phyloP scores from a whole-genome alignment of 2,113 vertebrate genomes.

The Caranx melampygus region DNA sequence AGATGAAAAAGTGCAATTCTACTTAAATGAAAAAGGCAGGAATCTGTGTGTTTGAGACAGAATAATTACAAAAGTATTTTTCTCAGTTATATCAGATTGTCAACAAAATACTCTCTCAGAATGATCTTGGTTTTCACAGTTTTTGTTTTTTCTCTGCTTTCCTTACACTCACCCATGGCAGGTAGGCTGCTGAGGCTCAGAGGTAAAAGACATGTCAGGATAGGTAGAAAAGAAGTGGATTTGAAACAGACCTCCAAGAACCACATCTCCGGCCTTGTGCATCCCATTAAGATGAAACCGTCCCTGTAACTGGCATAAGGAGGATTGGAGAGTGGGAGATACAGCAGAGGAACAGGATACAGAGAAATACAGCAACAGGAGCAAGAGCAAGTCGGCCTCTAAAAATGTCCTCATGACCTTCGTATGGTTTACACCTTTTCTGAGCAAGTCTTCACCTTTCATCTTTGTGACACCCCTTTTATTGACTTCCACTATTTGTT shows the following conservation, averaged over 20 bases:
- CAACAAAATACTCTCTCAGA: neutral
- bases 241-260: constrained; percentile 64
- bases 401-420: constrained; percentile 31
- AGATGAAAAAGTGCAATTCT: neutral
- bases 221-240: constrained; percentile 46
- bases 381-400: neutral
- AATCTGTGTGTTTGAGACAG: neutral
- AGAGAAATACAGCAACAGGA: constrained; percentile 1
- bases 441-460: neutral
- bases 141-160: neutral
- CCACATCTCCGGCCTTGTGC: constrained; percentile 61
- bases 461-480: constrained; percentile 9
- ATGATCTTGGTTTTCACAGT: no score
- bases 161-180: constrained; percentile 59
- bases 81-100: neutral
- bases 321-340: neutral
- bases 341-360: neutral
- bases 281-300: constrained; percentile 63
- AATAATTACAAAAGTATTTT: neutral
- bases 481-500: constrained; percentile 6
- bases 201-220: constrained; percentile 56
- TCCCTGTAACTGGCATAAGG: constrained; percentile 39
- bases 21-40: neutral
- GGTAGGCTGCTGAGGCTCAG: constrained; percentile 40
- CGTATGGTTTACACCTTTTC: neutral